phyloP scores from a whole-genome alignment of 2,888 invertebrate genomes.

The Parelbella ahira region DNA sequence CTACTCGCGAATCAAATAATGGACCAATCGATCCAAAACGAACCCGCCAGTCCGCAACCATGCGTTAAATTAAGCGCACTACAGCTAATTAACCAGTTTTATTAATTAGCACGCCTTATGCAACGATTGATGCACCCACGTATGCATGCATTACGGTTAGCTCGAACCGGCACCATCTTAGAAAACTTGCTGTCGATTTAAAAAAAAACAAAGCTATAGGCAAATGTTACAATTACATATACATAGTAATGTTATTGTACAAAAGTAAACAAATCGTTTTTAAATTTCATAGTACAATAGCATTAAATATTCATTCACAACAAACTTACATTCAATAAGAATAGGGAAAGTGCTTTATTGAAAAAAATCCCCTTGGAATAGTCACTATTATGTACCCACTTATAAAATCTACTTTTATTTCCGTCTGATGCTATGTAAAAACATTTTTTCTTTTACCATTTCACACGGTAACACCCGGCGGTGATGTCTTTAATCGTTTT shows the following conservation, averaged over 20 bases:
- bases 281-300: no score
- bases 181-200: no score
- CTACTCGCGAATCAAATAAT: no score
- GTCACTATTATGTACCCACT: neutral
- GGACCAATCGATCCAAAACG: slow-evolving; percentile 10
- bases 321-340: no score
- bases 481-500: slow-evolving; percentile 7
- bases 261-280: no score
- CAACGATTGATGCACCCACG: neutral
- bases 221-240: no score
- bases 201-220: no score
- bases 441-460: slow-evolving; percentile 6
- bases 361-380: no score
- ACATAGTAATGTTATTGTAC: no score
- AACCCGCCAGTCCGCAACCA: slow-evolving; percentile 1
- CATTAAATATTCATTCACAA: no score
- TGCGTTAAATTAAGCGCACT: slow-evolving; percentile 17
- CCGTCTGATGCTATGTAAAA: slow-evolving; percentile 8
- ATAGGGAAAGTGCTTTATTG: no score
- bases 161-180: no score
- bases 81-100: slow-evolving; percentile 19
- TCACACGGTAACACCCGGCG: neutral
- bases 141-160: neutral
- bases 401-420: slow-evolving; percentile 14
- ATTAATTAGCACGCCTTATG: slow-evolving; percentile 7